Evolutionary conservation across 2,888 invertebrate species (phyloP), one percentile per base, ranked within the genome.

Genomic region (Isotomurus palustris): DNA sequence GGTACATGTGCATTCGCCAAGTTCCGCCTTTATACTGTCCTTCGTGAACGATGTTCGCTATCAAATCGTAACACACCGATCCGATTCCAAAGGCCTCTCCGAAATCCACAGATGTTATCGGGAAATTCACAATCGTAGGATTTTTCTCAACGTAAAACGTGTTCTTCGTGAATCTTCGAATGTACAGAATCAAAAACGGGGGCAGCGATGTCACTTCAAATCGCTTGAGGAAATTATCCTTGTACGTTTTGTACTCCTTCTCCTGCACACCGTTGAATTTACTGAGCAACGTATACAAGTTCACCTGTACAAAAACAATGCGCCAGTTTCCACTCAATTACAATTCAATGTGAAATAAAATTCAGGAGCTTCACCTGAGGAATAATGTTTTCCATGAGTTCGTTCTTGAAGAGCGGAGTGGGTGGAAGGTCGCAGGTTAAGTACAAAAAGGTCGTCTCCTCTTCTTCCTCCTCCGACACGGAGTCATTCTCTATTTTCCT

Each of bases 41-140:
- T 73, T 99, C 99, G 73, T 99, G 99, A 1, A 99, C 92, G 65
- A 99, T 91, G 75, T 99, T 99, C 0, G 96, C 96, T n/a, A 97
- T 87, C 59, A 99, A 79, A 79, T 97, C 96, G 73, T 99, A 99
- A 19, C 86, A 88, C 1, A 95, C 94, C 5, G 58, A 60, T 4
- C 66, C 70, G 10, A 70, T 45, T 10, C 68, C 68, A 56, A 70
- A 68, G 38, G 68, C 64, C 40, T 71, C 71, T 29, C 67, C 64
- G 59, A 71, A 60, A 55, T 70, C 65, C 41, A 82, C 88, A 84
- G 80, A 95, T 92, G 93, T 95, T 60, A 99, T 93, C 3, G 99
- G 99, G 75, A 99, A 99, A 76, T 99, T 99, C 2, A 99, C 97
- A 73, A 99, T 99, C 0, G 99, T 99, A 1, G 96, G 96, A 80